phyloP scores from a whole-genome alignment of 2,888 invertebrate genomes.

The Lochmaea crataegi region DNA sequence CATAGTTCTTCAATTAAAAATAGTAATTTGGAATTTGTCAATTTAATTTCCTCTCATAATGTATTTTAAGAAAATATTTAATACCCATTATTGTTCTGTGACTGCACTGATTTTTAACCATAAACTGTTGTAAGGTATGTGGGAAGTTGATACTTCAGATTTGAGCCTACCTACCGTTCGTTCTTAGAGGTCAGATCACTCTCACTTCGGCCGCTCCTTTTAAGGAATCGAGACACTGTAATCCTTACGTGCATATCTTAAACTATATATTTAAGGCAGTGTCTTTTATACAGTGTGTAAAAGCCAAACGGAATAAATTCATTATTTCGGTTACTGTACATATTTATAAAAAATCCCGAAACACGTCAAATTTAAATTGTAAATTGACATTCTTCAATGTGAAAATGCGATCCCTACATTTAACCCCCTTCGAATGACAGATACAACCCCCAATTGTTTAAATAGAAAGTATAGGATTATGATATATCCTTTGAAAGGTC shows the following conservation, averaged over 20 bases:
- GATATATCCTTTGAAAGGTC: no score
- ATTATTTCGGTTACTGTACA: no score
- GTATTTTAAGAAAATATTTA: neutral
- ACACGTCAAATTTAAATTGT: no score
- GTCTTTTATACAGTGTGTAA: constrained; percentile 15
- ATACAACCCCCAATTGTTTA: no score
- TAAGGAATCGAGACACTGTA: constrained; percentile 38
- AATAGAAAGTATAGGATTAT: no score
- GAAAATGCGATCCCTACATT: no score
- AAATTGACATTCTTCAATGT: no score
- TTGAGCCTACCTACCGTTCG: constrained; percentile 33
- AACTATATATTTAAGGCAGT: constrained; percentile 12
- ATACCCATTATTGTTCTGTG: neutral
- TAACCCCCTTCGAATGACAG: no score
- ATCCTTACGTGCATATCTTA: constrained; percentile 13
- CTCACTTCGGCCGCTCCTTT: constrained; percentile 47
- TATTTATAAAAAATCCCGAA: no score
- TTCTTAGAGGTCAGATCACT: constrained; percentile 45
- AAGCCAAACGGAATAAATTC: no score
- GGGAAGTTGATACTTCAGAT: constrained; percentile 38
- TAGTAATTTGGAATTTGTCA: no score
- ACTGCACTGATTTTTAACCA: constrained; percentile 13
- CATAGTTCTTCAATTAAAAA: no score
- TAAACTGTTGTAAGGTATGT: constrained; percentile 31
- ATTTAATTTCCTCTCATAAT: neutral